Evolutionary conservation across 2,888 invertebrate species (phyloP).

Genomic region (Ditula angustiorana): DNA sequence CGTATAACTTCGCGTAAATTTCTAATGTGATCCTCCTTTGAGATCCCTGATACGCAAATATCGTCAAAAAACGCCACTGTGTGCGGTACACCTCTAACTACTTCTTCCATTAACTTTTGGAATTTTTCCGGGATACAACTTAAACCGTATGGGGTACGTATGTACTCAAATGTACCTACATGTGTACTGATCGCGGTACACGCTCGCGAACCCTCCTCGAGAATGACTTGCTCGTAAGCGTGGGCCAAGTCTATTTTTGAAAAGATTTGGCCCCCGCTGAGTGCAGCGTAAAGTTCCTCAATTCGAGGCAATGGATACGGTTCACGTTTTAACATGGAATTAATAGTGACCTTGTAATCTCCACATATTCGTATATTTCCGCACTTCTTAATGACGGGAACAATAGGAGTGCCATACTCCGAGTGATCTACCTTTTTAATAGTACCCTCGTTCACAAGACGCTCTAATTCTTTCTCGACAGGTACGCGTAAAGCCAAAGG

Average conservation of each 20-base stretch:
- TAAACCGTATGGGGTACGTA: conserved; percentile 25
- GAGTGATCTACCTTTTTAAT: neutral
- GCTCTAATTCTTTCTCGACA: neutral
- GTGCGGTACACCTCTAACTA: conserved; percentile 6
- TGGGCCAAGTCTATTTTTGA: conserved; percentile 27
- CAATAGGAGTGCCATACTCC: neutral
- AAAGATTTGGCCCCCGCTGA: conserved; percentile 4
- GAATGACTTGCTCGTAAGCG: conserved; percentile 7
- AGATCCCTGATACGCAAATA: conserved; percentile 12
- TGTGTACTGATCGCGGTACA: neutral
- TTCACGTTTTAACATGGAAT: neutral
- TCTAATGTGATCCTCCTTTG: conserved; percentile 2
- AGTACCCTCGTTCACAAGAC: neutral
- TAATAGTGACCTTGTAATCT: neutral
- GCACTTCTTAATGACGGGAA: neutral
- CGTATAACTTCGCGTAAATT: conserved; percentile 17
- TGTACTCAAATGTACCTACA: conserved; percentile 1
- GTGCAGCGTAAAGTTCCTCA: neutral
- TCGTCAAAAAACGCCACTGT: conserved; percentile 20
- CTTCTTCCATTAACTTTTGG: conserved; percentile 17
- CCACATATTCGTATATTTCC: neutral
- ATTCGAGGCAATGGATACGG: neutral
- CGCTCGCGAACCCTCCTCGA: neutral
- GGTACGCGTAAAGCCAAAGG: neutral
- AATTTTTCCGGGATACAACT: conserved; percentile 30